phyloP scores from a whole-genome alignment of 2,797 vertebrate species.

The Fistularia tabacaria region DNA sequence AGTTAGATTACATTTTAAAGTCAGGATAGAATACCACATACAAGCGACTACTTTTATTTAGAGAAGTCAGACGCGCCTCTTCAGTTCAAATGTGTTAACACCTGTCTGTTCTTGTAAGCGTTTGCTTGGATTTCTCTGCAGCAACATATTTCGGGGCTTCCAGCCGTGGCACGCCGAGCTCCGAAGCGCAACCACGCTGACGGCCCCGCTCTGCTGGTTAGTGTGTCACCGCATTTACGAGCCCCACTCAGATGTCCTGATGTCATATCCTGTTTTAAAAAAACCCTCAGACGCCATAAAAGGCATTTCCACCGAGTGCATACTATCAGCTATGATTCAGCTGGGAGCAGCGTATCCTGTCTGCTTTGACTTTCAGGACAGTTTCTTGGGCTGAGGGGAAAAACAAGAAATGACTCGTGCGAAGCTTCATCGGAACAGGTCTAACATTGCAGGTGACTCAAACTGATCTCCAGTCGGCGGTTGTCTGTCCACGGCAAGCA shows the following conservation, averaged over 20 bases:
- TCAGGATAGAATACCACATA: too few relatives aligned
- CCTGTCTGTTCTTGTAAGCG: not conserved
- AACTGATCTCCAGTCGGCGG: not conserved
- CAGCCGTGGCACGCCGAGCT: not conserved
- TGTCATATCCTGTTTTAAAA: conserved; percentile 79
- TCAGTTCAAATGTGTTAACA: not conserved
- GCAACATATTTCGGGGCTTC: too few relatives aligned
- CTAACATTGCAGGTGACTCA: not conserved
- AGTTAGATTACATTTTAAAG: too few relatives aligned
- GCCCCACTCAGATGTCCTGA: conserved; percentile 50
- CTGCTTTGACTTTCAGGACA: conserved; percentile 12
- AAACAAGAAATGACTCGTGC: conserved; percentile 10
- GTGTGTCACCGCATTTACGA: conserved; percentile 10
- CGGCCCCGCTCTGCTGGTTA: not conserved
- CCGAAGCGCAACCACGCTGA: not conserved
- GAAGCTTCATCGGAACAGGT: not conserved
- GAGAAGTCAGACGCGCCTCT: too few relatives aligned
- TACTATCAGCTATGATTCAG: conserved; percentile 57
- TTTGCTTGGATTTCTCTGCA: not conserved
- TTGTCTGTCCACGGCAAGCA: not conserved
- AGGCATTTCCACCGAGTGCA: conserved; percentile 70
- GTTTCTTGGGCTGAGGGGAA: conserved; percentile 16
- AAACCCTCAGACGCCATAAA: conserved; percentile 74
- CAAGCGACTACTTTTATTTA: too few relatives aligned
- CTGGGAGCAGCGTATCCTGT: conserved; percentile 58